phyloP scores from a whole-genome alignment of 2,797 vertebrate species.

The Microctenopoma lineatum region DNA sequence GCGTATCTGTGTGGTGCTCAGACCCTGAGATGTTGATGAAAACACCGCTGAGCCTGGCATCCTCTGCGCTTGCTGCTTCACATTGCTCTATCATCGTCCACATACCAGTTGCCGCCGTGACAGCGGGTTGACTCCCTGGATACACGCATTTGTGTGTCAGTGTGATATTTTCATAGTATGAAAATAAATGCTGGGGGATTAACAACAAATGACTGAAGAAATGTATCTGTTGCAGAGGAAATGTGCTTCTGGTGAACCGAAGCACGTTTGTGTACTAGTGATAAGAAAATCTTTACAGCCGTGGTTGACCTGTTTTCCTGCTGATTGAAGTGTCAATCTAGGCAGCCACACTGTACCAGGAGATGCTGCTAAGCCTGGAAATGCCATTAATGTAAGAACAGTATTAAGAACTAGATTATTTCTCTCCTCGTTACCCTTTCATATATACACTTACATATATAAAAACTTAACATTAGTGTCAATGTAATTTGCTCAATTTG shows the following conservation, averaged over 20 bases:
- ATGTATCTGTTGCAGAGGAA: slow-evolving; percentile 40
- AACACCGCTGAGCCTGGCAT: slow-evolving; percentile 17
- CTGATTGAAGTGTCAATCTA: slow-evolving; percentile 67
- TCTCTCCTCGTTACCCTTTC: slow-evolving; percentile 25
- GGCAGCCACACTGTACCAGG: slow-evolving; percentile 46
- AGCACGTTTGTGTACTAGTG: slow-evolving; percentile 57
- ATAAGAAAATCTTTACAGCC: slow-evolving; percentile 68
- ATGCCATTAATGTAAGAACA: slow-evolving; percentile 56
- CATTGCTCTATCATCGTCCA: slow-evolving; percentile 39
- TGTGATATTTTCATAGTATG: slow-evolving; percentile 50
- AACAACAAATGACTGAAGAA: slow-evolving; percentile 49
- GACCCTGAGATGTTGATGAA: slow-evolving; percentile 45
- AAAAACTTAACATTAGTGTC: no score
- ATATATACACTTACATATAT: no score
- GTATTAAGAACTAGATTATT: slow-evolving; percentile 33
- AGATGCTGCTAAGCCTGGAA: slow-evolving; percentile 45
- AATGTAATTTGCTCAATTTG: no score
- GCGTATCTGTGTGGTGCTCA: slow-evolving; percentile 47
- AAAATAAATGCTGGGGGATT: slow-evolving; percentile 43
- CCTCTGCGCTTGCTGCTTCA: slow-evolving; percentile 29
- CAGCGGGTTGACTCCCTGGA: slow-evolving; percentile 30
- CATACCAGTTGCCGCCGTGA: slow-evolving; percentile 45
- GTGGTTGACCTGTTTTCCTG: slow-evolving; percentile 54
- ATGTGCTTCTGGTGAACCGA: slow-evolving; percentile 46
- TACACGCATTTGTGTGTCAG: slow-evolving; percentile 38